Conservation (phyloP, 2,888 invertebrate genomes). For the Frankliniella fusca region DNA sequence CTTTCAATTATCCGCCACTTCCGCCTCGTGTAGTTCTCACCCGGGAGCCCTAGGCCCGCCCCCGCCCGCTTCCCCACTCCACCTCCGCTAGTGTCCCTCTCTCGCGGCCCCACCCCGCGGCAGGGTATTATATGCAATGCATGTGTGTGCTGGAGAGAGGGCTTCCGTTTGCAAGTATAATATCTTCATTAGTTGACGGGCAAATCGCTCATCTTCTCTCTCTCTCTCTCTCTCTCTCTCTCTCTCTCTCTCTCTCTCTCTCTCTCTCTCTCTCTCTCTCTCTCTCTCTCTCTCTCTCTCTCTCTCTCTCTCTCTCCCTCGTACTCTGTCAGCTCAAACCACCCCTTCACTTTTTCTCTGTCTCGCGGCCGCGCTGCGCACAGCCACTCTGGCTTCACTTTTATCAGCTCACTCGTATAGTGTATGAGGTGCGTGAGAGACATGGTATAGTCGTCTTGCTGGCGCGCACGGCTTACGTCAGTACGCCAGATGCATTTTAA, state of each 20-base stretch:
- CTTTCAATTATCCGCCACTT: no score
- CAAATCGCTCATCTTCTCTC: not conserved
- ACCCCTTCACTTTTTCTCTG: not conserved
- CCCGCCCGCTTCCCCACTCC: no score
- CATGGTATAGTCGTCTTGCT: not conserved
- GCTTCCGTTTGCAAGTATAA: slow-evolving; percentile 25
- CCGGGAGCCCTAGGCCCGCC: no score
- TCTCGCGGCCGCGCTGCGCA: no score
- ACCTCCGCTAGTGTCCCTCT: no score
- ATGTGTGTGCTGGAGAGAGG: not conserved
- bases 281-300: not conserved
- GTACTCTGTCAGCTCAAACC: not conserved
- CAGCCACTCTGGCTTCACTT: no score
- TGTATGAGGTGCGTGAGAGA: not conserved
- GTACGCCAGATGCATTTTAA: not conserved
- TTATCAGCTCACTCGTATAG: no score
- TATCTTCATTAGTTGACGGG: not conserved
- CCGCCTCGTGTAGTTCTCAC: no score
- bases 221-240: not conserved
- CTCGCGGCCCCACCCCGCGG: no score
- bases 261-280: not conserved
- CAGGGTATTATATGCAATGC: not conserved
- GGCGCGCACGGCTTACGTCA: not conserved
- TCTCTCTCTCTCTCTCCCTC: not conserved
- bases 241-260: not conserved